Evolutionary conservation across 2,888 invertebrate species (phyloP).

Genomic region (Ornithoptera alexandrae): DNA sequence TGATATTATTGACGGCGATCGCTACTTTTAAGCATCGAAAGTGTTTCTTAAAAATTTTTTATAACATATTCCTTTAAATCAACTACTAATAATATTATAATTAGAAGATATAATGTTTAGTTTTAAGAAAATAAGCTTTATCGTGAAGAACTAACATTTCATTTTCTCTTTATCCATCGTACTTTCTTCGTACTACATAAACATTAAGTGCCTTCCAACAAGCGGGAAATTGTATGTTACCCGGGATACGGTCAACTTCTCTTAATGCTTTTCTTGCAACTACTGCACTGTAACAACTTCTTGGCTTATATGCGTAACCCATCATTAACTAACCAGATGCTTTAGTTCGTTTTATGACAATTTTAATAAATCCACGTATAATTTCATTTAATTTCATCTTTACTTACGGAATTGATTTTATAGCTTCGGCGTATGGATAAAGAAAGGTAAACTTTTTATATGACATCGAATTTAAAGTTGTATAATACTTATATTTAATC

Average conservation of each 20-base stretch:
- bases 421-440: neutral
- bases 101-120: neutral
- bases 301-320: conserved; percentile 15
- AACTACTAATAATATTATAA: neutral
- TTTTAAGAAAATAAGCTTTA: conserved; percentile 1
- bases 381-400: neutral
- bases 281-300: conserved; percentile 22
- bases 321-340: conserved; percentile 13
- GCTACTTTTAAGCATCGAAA: too few relatives aligned
- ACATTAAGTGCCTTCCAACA: conserved; percentile 25
- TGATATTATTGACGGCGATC: too few relatives aligned
- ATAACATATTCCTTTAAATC: too few relatives aligned
- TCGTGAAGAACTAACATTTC: neutral
- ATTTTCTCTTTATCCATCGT: conserved; percentile 8
- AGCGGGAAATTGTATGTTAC: conserved; percentile 27
- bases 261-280: conserved; percentile 24
- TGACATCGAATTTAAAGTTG: too few relatives aligned
- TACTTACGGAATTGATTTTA: neutral
- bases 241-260: conserved; percentile 23
- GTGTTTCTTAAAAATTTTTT: too few relatives aligned
- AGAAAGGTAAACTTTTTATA: neutral
- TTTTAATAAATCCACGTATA: neutral
- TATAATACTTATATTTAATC: neutral
- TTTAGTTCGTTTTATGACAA: neutral
- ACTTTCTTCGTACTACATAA: conserved; percentile 18